Conservation (phyloP, 2,888 invertebrate genomes). For the Troides helena region DNA sequence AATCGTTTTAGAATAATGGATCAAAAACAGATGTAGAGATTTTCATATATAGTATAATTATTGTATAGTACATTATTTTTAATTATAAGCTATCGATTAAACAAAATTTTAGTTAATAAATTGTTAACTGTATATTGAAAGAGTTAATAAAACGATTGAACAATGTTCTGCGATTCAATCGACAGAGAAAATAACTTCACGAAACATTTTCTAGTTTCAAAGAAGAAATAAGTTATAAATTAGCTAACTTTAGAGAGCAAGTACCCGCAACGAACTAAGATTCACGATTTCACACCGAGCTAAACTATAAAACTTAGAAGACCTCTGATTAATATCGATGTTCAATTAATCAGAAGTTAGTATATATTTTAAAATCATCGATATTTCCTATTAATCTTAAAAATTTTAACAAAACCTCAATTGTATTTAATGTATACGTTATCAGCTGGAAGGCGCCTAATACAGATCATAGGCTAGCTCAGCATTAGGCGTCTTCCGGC, state of each 20-base stretch:
- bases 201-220: conserved; percentile 36
- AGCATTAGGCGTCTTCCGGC: too few species aligned
- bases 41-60: too few species aligned
- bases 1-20: too few species aligned
- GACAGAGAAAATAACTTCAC: neutral
- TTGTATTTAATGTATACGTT: too few species aligned
- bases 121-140: neutral
- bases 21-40: too few species aligned
- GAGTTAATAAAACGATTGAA: neutral
- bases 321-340: conserved; percentile 16
- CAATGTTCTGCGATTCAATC: neutral
- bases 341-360: neutral
- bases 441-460: too few species aligned
- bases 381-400: neutral
- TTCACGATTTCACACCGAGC: conserved; percentile 54
- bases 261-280: conserved; percentile 71
- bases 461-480: too few species aligned
- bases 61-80: too few species aligned
- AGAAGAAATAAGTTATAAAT: conserved; percentile 70
- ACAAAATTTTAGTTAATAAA: too few species aligned
- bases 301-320: conserved; percentile 34
- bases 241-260: conserved; percentile 73
- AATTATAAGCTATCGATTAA: too few species aligned
- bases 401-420: too few species aligned
- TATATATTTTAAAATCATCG: neutral